Base-by-base conservation (phyloP, 2,888 invertebrate species). In the Eristalis tenax region DNA sequence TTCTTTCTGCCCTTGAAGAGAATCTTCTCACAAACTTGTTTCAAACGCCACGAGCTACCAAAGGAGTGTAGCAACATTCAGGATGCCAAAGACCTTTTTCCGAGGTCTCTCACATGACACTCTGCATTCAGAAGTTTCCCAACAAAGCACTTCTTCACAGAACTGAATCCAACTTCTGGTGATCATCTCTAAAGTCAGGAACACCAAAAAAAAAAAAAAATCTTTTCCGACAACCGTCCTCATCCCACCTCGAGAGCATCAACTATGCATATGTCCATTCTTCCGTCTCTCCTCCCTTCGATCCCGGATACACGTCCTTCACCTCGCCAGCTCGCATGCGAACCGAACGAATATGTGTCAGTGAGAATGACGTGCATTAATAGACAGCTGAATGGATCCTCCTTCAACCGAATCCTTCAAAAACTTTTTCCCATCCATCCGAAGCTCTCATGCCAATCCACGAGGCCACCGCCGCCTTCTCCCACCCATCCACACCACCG, bases 381-480 rank as follows among this genome's bases (percentile, higher is more conserved):
- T 75, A 84, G 83, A 83, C 83, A 83, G 50, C 59, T 68, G 74
- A 78, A 78, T 73, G 73, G 56, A 74, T 79, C 28, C 50, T 59
- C 59, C 32, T 40, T 63, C 43, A 59, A n/a, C 57, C 43, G 66
- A 70, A 77, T 76, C 69, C 73, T 82, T 76, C 82, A 71, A 77
- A 75, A 50, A 18, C 22, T 66, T 82, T 71, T 32, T 32, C 32
- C 32, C 32, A 32, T 32, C 43, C 59, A 43, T 35, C 59, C 6
- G 18, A 18, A 18, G 5, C 50, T 18, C 50, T n/a, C 50, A n/a
- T 6, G 18, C 50, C 35, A 38, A 11, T 38, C 1, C 35, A 38
- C 11, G 32, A n/a, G n/a, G n/a, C n/a, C n/a, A n/a, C n/a, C n/a
- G n/a, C n/a, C n/a, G n/a, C n/a, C n/a, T n/a, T n/a, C n/a, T 26